Conservation (phyloP, 2,888 invertebrate genomes). For the Catocala fraxini region DNA sequence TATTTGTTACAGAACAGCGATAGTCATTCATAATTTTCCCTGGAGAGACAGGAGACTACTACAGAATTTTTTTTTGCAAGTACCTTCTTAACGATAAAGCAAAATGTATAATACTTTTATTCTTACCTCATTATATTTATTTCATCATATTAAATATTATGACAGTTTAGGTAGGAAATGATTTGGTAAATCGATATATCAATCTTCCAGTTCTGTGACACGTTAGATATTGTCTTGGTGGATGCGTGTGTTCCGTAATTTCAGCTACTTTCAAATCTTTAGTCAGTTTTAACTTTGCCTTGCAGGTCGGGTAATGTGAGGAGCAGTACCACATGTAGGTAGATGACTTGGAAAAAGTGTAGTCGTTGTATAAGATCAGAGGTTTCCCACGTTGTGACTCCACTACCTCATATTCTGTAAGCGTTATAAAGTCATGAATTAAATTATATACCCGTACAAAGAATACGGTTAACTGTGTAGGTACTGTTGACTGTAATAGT, state of each 20-base stretch:
- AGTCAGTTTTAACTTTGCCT: conserved; percentile 33
- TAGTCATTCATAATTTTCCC: too few species aligned
- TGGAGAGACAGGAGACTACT: too few species aligned
- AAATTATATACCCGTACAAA: too few species aligned
- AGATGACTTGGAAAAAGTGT: conserved; percentile 42
- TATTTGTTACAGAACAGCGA: too few species aligned
- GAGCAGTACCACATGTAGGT: conserved; percentile 24
- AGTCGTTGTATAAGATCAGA: conserved; percentile 49
- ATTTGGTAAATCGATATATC: neutral
- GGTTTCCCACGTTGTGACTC: conserved; percentile 42
- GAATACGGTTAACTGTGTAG: too few species aligned
- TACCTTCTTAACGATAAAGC: too few species aligned
- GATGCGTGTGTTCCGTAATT: conserved; percentile 34
- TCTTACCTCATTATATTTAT: too few species aligned
- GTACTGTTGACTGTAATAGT: too few species aligned
- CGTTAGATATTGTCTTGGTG: conserved; percentile 14
- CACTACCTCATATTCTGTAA: conserved; percentile 15
- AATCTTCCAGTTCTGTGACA: neutral
- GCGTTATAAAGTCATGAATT: too few species aligned
- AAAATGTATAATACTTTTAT: too few species aligned
- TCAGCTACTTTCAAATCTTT: neutral
- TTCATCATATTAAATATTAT: too few species aligned
- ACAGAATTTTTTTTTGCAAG: too few species aligned
- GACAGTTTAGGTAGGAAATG: neutral
- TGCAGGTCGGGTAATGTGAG: conserved; percentile 31